Percentiles rank a stretch among this genome's conserved stretches.
Evolutionary conservation across 2,797 vertebrate species (phyloP).

Genomic region (Acanthurus leucopareius): DNA sequence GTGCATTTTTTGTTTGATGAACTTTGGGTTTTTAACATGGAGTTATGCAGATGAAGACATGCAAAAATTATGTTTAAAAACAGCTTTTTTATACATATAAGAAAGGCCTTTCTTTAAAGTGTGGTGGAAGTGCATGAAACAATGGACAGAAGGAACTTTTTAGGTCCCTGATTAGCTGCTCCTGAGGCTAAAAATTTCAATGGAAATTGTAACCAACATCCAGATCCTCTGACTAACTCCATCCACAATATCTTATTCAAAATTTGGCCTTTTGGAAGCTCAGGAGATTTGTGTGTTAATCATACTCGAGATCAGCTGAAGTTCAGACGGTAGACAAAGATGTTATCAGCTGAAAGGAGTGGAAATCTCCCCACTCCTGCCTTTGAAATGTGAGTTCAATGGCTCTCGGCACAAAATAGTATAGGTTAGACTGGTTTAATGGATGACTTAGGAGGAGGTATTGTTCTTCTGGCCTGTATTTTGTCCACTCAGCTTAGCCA

Average conservation of each 20-base stretch:
- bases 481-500: constrained; percentile 67
- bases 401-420: constrained; percentile 19
- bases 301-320: neutral
- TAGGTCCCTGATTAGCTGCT: too few species aligned
- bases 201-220: neutral
- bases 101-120: too few species aligned
- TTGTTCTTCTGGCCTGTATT: constrained; percentile 60
- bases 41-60: too few species aligned
- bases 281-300: neutral
- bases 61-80: too few species aligned
- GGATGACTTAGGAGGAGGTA: constrained; percentile 39
- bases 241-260: neutral
- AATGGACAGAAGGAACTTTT: too few species aligned
- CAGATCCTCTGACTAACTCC: constrained; percentile 21
- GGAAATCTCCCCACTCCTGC: neutral
- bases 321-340: constrained; percentile 7
- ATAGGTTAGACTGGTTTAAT: constrained; percentile 39
- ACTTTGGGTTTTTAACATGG: too few species aligned
- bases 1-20: too few species aligned
- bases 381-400: constrained; percentile 26
- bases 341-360: constrained; percentile 18
- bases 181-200: too few species aligned
- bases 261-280: neutral
- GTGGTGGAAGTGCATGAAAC: too few species aligned
- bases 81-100: too few species aligned